phyloP scores from a whole-genome alignment of 2,797 vertebrate species.

The Orientallactaga sibirica region DNA sequence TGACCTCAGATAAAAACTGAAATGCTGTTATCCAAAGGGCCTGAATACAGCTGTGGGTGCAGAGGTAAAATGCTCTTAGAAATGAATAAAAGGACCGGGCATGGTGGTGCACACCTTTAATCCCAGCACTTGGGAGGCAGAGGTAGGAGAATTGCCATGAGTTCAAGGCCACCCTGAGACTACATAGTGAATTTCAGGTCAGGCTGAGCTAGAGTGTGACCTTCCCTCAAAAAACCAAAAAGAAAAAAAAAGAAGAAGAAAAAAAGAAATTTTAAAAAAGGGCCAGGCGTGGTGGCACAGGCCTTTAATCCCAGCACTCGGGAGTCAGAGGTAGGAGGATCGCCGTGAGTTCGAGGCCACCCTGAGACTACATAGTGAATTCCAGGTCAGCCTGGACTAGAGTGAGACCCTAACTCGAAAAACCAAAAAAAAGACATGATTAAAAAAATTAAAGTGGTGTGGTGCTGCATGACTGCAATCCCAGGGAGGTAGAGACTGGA shows the following conservation, averaged over 20 bases:
- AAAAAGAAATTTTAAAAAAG: background rate
- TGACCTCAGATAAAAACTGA: constrained; percentile 18
- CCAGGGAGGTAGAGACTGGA: too few species aligned
- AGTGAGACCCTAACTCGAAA: too few species aligned
- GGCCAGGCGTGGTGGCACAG: background rate
- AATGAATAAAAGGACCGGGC: background rate
- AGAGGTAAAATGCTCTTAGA: background rate
- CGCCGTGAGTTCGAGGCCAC: too few species aligned
- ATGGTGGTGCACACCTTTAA: background rate
- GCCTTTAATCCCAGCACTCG: too few species aligned
- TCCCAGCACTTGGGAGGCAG: background rate
- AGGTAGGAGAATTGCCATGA: background rate
- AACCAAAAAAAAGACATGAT: too few species aligned
- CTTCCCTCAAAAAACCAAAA: background rate
- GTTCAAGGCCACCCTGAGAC: background rate
- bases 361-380: too few species aligned
- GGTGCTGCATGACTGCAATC: too few species aligned
- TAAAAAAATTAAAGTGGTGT: too few species aligned
- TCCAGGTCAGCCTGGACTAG: too few species aligned
- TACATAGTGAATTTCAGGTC: background rate
- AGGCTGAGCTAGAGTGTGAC: background rate
- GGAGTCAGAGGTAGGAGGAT: too few species aligned
- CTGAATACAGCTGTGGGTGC: background rate
- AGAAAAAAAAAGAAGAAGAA: background rate
- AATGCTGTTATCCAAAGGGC: background rate